phyloP scores from a whole-genome alignment of 2,113 vertebrate species.

The Etheostoma cragini region DNA sequence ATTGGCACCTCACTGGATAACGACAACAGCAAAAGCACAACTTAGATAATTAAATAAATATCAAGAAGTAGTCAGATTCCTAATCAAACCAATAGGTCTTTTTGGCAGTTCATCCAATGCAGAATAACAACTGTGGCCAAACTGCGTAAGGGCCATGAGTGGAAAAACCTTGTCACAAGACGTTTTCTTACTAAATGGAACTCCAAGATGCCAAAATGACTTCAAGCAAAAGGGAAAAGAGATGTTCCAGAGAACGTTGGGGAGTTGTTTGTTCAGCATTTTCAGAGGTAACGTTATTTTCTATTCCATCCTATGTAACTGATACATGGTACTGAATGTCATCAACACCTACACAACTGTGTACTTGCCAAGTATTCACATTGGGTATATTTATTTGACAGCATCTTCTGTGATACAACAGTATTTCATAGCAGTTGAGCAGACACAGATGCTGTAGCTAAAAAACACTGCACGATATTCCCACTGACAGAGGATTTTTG shows the following conservation, averaged over 20 bases:
- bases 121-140: background rate
- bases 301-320: background rate
- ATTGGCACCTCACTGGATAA: background rate
- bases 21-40: background rate
- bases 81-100: background rate
- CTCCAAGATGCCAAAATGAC: conserved; percentile 48
- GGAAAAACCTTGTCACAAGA: conserved; percentile 35
- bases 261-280: conserved; percentile 62
- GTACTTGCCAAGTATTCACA: background rate
- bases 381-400: background rate
- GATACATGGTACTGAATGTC: background rate
- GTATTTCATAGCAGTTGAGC: background rate
- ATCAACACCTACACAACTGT: background rate
- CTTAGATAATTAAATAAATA: background rate
- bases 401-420: background rate
- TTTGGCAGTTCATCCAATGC: conserved; percentile 1
- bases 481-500: background rate
- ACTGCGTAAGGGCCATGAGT: conserved; percentile 52
- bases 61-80: background rate
- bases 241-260: conserved; percentile 71
- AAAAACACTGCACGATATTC: background rate
- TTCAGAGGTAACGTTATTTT: conserved; percentile 69
- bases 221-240: conserved; percentile 72
- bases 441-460: background rate
- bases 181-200: conserved; percentile 52